phyloP scores from a whole-genome alignment of 1,140 invertebrate genomes.

The Cecropterus lyciades region DNA sequence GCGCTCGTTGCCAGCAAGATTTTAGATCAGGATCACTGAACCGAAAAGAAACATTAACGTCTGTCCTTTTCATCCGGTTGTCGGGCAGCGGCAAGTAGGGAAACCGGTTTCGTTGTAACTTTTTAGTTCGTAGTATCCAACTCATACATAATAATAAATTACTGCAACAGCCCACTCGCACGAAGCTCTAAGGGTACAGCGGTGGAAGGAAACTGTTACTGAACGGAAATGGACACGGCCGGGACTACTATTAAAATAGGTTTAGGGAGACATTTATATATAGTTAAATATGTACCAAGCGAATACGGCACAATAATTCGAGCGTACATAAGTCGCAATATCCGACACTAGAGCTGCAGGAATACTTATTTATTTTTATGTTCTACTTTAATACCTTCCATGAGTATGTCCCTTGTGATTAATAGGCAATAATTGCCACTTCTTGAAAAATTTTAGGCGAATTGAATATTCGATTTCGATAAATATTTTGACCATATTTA shows the following conservation, averaged over 20 bases:
- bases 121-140: slow-evolving; percentile 70
- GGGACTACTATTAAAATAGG: slow-evolving; percentile 53
- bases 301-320: background rate
- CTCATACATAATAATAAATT: slow-evolving; percentile 69
- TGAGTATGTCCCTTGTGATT: background rate
- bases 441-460: no score
- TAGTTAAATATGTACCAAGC: background rate
- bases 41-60: slow-evolving; percentile 78
- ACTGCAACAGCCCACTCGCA: slow-evolving; percentile 45
- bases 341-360: background rate
- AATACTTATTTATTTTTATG: background rate
- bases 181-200: slow-evolving; percentile 55
- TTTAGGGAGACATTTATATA: slow-evolving; percentile 27
- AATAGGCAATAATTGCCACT: background rate
- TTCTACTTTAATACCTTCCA: background rate
- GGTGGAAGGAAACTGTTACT: slow-evolving; percentile 74
- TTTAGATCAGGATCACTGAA: slow-evolving; percentile 75
- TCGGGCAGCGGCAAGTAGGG: slow-evolving; percentile 47
- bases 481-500: no score
- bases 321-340: slow-evolving; percentile 5
- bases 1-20: slow-evolving; percentile 51
- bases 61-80: slow-evolving; percentile 70
- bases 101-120: slow-evolving; percentile 75
- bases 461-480: no score
- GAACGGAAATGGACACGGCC: slow-evolving; percentile 71